phyloP scores from a whole-genome alignment of 2,113 vertebrate genomes.

The Sprattus sprattus region DNA sequence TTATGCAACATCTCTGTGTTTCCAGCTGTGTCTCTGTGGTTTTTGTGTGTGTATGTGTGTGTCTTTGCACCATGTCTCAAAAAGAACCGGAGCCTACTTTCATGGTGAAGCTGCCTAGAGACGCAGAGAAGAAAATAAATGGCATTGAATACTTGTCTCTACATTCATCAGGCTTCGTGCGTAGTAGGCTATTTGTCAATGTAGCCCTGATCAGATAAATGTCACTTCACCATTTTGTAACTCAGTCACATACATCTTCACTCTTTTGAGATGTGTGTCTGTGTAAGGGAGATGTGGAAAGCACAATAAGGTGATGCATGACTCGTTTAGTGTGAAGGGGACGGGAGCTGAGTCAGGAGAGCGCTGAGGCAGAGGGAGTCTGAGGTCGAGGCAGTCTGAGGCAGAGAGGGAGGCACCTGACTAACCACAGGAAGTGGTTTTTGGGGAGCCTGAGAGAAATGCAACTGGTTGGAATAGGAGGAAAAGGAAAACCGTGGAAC shows the following conservation, averaged over 20 bases:
- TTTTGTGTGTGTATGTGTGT: neutral
- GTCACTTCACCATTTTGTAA: neutral
- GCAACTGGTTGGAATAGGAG: neutral
- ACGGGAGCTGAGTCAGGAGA: neutral
- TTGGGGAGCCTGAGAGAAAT: neutral
- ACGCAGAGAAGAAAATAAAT: neutral
- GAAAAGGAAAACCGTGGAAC: neutral
- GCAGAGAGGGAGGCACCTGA: neutral
- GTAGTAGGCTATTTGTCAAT: constrained; percentile 2
- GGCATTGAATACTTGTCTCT: neutral
- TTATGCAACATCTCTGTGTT: neutral
- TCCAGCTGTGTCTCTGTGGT: neutral
- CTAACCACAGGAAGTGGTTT: neutral
- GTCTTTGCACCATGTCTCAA: neutral
- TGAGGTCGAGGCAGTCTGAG: neutral
- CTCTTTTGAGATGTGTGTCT: neutral
- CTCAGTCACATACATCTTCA: neutral
- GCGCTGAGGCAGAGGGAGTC: neutral
- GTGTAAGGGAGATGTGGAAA: neutral
- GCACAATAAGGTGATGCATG: neutral
- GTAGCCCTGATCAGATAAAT: neutral
- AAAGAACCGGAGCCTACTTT: neutral
- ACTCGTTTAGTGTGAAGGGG: neutral
- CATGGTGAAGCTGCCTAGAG: neutral
- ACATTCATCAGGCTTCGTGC: neutral